These are phyloP conservation scores for Mactromeris polynyma DNA, from an alignment of 2,888 invertebrate genomes.

Conservation along the genomic window DNA sequence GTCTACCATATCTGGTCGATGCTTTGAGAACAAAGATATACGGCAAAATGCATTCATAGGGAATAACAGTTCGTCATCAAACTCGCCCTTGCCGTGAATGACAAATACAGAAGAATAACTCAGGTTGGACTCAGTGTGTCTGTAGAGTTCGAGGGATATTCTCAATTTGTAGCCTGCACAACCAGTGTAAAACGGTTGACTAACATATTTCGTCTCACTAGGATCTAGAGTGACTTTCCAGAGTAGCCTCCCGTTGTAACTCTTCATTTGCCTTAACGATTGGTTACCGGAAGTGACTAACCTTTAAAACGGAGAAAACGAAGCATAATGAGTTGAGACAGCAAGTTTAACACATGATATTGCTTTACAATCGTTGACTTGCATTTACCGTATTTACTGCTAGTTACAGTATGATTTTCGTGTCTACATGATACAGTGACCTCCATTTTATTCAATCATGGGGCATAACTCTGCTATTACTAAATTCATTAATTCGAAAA, in stretches of 20 bases:
- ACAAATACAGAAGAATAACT: slow-evolving; percentile 72
- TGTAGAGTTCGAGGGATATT: slow-evolving; percentile 71
- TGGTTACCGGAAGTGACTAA: not conserved
- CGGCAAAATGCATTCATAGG: slow-evolving; percentile 68
- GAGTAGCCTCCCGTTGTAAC: slow-evolving; percentile 53
- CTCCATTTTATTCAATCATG: too few relatives aligned
- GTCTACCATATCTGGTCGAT: not conserved
- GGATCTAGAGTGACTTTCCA: slow-evolving; percentile 59
- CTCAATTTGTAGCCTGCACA: slow-evolving; percentile 79
- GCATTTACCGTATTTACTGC: too few relatives aligned
- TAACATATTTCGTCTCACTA: slow-evolving; percentile 52
- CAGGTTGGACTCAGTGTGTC: slow-evolving; percentile 65
- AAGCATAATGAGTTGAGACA: too few relatives aligned
- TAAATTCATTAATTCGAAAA: too few relatives aligned
- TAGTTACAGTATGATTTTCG: too few relatives aligned
- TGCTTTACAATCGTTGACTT: too few relatives aligned
- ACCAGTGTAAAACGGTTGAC: slow-evolving; percentile 77
- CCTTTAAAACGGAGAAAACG: not conserved
- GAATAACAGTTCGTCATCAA: slow-evolving; percentile 75
- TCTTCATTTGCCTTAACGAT: slow-evolving; percentile 11
- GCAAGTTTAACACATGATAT: too few relatives aligned
- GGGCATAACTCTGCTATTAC: too few relatives aligned
- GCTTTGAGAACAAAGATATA: not conserved
- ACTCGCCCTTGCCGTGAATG: slow-evolving; percentile 74
- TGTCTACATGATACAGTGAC: too few relatives aligned